These are phyloP conservation scores for Chironomus tentans DNA, from an alignment of 2,888 invertebrate genomes.

Conservation along the genomic window DNA sequence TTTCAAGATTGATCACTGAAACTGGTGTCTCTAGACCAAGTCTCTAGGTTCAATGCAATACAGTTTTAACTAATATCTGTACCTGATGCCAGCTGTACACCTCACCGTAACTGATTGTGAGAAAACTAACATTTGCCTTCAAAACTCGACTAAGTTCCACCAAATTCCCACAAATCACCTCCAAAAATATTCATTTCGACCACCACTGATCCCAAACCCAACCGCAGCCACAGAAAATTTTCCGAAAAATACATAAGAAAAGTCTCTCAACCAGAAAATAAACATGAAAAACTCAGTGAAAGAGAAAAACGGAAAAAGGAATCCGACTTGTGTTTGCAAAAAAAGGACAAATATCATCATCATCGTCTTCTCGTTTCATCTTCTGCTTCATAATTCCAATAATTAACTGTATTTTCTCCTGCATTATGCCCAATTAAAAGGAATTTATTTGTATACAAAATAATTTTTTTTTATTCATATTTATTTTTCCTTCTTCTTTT, in stretches of 20 bases:
- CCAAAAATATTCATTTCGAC: no score
- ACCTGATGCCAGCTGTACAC: no score
- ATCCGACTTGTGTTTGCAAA: background rate
- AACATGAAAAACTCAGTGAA: background rate
- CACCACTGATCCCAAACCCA: no score
- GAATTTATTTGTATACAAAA: background rate
- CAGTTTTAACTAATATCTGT: no score
- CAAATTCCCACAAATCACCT: no score
- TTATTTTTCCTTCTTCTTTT: background rate
- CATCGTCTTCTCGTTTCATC: background rate
- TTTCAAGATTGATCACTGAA: no score
- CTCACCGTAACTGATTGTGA: no score
- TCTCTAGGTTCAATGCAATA: no score
- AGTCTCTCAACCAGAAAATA: background rate
- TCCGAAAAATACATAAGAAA: background rate
- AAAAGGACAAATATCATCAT: background rate
- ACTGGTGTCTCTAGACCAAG: no score
- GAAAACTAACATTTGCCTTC: no score
- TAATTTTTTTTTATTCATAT: background rate
- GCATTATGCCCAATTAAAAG: constrained; percentile 18
- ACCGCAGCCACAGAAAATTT: no score
- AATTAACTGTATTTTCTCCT: constrained; percentile 9
- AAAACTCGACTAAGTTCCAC: no score
- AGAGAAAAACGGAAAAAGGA: background rate
- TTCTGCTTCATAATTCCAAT: constrained; percentile 8